Percentiles rank a stretch among this genome's conserved stretches.
phyloP scores from a whole-genome alignment of 2,113 vertebrate genomes.

The Nycticorax nycticorax region DNA sequence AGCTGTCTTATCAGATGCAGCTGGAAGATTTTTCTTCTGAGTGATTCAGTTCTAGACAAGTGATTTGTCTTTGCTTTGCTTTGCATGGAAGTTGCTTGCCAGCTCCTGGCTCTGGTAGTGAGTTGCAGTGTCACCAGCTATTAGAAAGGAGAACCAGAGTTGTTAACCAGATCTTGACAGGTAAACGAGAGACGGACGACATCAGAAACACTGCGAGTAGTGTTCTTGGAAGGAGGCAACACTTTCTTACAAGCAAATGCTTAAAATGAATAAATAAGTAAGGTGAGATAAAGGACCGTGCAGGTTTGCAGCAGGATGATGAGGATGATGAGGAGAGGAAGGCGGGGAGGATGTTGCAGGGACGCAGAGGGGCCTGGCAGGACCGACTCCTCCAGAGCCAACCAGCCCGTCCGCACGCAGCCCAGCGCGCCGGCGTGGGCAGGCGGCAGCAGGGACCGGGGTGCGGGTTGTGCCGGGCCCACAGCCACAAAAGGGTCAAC shows the following conservation, averaged over 20 bases:
- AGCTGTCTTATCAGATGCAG: slow-evolving; percentile 10
- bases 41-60: neutral
- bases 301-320: neutral
- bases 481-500: neutral
- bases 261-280: neutral
- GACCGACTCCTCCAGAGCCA: neutral
- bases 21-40: neutral
- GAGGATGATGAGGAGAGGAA: neutral
- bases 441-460: accelerated
- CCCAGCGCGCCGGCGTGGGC: accelerated
- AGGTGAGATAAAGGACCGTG: neutral
- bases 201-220: neutral
- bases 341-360: neutral
- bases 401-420: neutral
- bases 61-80: neutral
- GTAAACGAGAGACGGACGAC: neutral
- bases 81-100: neutral
- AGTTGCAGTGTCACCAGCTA: slow-evolving; percentile 12
- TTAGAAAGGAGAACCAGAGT: neutral
- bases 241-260: neutral
- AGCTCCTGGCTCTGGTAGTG: neutral
- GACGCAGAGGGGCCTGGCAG: neutral
- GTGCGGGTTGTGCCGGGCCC: neutral
- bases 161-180: neutral
- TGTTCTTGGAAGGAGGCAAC: neutral